Evolutionary conservation across 2,113 vertebrate species (phyloP).

Genomic region (Agelaius phoeniceus): DNA sequence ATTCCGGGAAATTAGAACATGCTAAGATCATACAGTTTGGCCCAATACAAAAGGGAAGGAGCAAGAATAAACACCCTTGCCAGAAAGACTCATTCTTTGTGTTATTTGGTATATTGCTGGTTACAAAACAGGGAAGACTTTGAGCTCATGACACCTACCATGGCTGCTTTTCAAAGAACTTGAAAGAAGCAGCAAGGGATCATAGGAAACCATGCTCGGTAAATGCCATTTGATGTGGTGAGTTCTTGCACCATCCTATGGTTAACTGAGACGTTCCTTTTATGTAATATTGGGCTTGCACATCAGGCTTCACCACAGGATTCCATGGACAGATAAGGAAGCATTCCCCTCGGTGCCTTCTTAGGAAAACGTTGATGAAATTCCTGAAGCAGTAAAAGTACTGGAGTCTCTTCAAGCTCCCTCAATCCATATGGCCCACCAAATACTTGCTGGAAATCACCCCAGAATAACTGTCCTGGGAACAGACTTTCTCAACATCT

Average conservation of each 20-base stretch:
- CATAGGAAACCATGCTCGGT: slow-evolving; percentile 10
- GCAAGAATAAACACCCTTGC: neutral
- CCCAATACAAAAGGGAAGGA: slow-evolving; percentile 14
- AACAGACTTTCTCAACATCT: neutral
- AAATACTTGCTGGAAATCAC: slow-evolving; percentile 22
- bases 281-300: slow-evolving; percentile 21
- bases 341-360: neutral
- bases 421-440: neutral
- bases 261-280: slow-evolving; percentile 30
- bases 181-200: slow-evolving; percentile 16
- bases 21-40: slow-evolving; percentile 6
- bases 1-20: slow-evolving; percentile 38
- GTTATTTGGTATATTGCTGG: slow-evolving; percentile 15
- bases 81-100: slow-evolving; percentile 21
- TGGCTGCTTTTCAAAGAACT: slow-evolving; percentile 35
- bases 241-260: slow-evolving; percentile 57
- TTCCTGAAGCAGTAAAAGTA: slow-evolving; percentile 26
- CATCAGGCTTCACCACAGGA: slow-evolving; percentile 43
- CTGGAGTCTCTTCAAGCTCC: neutral
- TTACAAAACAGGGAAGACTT: slow-evolving; percentile 51
- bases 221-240: slow-evolving; percentile 59
- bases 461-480: neutral
- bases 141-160: slow-evolving; percentile 45
- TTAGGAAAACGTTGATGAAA: slow-evolving; percentile 31
- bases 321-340: slow-evolving; percentile 50